These are phyloP conservation scores for Peromyscus attwateri DNA, from an alignment of 2,797 vertebrate species.

Conservation along the genomic window DNA sequence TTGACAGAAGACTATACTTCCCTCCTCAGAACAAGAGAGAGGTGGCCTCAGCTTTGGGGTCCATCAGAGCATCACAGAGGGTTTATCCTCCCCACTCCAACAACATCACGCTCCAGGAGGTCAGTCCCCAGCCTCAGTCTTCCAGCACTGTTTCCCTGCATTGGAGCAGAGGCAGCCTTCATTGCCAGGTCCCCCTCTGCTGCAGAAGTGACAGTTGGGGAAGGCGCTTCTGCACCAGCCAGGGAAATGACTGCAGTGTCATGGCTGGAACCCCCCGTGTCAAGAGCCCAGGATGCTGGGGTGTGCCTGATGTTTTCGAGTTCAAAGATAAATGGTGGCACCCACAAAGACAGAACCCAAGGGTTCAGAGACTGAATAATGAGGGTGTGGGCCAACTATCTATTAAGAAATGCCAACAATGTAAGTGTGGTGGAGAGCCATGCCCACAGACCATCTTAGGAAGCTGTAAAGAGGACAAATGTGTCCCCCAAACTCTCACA, in stretches of 20 bases:
- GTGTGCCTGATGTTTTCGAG: too few species aligned
- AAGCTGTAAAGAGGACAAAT: background rate
- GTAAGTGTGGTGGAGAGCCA: background rate
- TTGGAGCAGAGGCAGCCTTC: background rate
- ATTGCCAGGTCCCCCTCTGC: background rate
- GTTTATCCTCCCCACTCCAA: too few species aligned
- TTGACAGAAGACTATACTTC: too few species aligned
- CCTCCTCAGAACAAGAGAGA: background rate
- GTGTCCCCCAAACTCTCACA: background rate
- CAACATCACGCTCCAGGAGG: background rate
- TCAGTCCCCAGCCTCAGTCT: too few species aligned
- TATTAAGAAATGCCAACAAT: background rate
- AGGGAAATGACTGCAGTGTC: background rate
- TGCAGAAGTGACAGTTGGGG: background rate
- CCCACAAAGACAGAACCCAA: background rate
- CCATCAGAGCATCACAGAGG: background rate
- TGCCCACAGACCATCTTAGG: background rate
- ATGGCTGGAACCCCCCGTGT: background rate
- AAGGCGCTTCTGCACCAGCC: background rate
- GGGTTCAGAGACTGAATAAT: background rate
- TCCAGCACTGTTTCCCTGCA: background rate
- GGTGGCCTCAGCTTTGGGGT: background rate
- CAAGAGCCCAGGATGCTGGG: background rate
- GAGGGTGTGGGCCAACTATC: background rate
- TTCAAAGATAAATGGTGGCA: background rate